Percentiles rank a stretch among this genome's conserved stretches.
Evolutionary conservation across 2,797 vertebrate species (phyloP).

Genomic region (Acanthornis magna): DNA sequence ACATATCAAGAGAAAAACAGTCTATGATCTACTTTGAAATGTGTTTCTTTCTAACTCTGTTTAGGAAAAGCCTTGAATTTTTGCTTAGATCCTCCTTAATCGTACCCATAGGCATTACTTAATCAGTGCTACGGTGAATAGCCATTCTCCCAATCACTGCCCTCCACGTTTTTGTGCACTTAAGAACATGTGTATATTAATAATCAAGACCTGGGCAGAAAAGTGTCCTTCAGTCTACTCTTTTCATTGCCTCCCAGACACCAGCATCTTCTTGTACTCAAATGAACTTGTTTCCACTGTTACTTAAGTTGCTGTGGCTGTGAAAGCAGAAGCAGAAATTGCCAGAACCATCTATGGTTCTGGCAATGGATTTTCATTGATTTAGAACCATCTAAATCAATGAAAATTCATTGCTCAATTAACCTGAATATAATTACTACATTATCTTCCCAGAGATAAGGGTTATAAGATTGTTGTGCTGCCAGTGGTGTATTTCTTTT

Average conservation of each 20-base stretch:
- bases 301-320: not conserved
- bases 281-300: not conserved
- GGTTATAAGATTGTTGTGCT: not conserved
- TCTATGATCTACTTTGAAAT: not conserved
- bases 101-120: not conserved
- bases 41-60: not conserved
- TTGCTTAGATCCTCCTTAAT: not conserved
- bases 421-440: not conserved
- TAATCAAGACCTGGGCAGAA: not conserved
- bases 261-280: not conserved
- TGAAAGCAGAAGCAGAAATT: not conserved
- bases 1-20: not conserved
- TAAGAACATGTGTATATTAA: not conserved
- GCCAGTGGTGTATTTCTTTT: fast-evolving
- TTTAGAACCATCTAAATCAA: not conserved
- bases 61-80: not conserved
- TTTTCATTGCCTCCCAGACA: not conserved
- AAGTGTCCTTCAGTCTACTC: not conserved
- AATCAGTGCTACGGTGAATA: not conserved
- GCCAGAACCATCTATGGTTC: not conserved
- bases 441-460: not conserved
- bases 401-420: not conserved
- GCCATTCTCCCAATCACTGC: not conserved
- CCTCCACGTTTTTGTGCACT: not conserved
- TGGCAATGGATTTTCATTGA: too few relatives aligned